Base-by-base conservation (phyloP, 2,113 vertebrate species). In the Telmatochromis brachygnathus region DNA sequence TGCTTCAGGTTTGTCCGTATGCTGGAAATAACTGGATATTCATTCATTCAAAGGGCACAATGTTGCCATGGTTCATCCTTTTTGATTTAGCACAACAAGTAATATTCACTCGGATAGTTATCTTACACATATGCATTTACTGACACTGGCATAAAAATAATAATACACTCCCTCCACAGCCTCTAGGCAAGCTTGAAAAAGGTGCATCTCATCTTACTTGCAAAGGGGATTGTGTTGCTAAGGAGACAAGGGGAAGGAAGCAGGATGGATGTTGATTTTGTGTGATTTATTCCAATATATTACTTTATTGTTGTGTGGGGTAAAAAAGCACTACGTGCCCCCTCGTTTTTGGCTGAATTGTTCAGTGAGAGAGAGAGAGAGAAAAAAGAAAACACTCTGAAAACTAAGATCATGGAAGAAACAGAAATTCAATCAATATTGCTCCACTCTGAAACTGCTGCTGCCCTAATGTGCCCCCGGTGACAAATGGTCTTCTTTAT, bases 171-270 rank as follows among this genome's bases (percentile, higher is more conserved):
- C 39, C 23, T 82, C 55, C 28, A 79, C 58, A 81, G 56, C 70
- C 88, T 90, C 89, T 81, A 77, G 93, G 83, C 28, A 87, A 82
- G 79, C 87, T 81, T 73, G 87, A 19, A 91, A 80, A 83, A 92
- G 85, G 89, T 84, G 85, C 62, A 80, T 87, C 91, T 96, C 88
- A 94, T 94, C 84, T 92, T 60, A 88, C 85, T 93, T 93, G 93
- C 91, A 94, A 89, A 90, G 82, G 70, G 85, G 86, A 53, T 83
- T 73, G 84, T 85, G 95, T 96, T 96, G 95, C 95, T 94, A 96
- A 77, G 94, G 95, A 94, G 94, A 96, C 94, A 21, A 58, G 81
- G 81, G 87, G 68, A 89, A 85, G 87, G 83, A 90, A 91, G 84
- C 82, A 11, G 84, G 60, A 54, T 45, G 82, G 86, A 84, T 91